A percentile compares a stretch with the other conserved stretches of the same genome.
Conservation (phyloP, 1,140 invertebrate genomes). For the Drosophila sproati region DNA sequence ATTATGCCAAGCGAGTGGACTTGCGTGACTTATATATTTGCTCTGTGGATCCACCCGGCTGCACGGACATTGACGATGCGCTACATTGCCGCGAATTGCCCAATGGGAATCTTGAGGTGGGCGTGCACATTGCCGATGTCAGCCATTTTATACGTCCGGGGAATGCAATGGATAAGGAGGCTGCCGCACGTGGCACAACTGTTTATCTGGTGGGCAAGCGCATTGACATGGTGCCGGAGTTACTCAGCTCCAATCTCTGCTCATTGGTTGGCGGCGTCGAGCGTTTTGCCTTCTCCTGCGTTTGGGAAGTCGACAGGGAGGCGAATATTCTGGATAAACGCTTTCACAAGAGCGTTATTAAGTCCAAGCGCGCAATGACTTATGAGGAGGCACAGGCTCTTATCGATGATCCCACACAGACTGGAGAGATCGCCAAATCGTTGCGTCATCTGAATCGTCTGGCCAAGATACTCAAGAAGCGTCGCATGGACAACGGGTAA, state of each 20-base stretch:
- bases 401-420: conserved; percentile 92
- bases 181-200: conserved; percentile 93
- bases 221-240: conserved; percentile 95
- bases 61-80: conserved; percentile 99
- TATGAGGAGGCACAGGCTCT: conserved; percentile 97
- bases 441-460: conserved; percentile 93
- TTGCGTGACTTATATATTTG: conserved; percentile 94
- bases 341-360: conserved; percentile 97
- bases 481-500: conserved; percentile 94
- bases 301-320: conserved; percentile 95
- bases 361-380: conserved; percentile 94
- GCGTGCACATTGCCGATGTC: conserved; percentile 98
- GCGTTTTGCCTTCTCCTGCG: conserved; percentile 96
- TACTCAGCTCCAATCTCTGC: conserved; percentile 96
- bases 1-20: conserved; percentile 92
- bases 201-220: conserved; percentile 96
- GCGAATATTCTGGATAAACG: conserved; percentile 93
- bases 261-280: conserved; percentile 94
- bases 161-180: conserved; percentile 95
- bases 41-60: conserved; percentile 99
- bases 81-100: conserved; percentile 93
- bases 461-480: conserved; percentile 95
- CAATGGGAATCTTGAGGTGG: conserved; percentile 94
- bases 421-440: conserved; percentile 91
- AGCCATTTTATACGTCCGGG: conserved; percentile 96